Conservation (phyloP, 2,888 invertebrate species). For the Polyommatus iphigenia region DNA sequence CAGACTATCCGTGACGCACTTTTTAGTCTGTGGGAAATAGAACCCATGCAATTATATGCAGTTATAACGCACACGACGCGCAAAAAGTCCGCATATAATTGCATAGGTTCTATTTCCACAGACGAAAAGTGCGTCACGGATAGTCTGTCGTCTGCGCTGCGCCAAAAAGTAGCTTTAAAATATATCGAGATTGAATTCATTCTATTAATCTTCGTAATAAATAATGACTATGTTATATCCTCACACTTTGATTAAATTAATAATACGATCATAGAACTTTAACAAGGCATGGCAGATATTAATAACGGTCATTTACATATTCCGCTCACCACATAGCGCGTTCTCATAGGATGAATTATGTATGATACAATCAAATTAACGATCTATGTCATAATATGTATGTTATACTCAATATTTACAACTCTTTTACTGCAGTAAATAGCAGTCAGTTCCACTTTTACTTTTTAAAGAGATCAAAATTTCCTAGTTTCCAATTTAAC, state of each 20-base stretch:
- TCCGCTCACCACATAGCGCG: background rate
- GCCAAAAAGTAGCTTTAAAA: too few relatives aligned
- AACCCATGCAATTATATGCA: too few relatives aligned
- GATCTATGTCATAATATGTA: background rate
- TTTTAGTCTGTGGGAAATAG: too few relatives aligned
- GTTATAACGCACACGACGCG: too few relatives aligned
- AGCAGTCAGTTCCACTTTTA: background rate
- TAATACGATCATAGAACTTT: background rate
- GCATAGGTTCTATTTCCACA: too few relatives aligned
- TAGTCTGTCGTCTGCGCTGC: too few relatives aligned
- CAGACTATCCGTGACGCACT: too few relatives aligned
- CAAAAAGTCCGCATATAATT: too few relatives aligned
- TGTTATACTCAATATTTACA: background rate
- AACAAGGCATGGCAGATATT: conserved; percentile 3
- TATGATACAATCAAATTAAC: conserved; percentile 11
- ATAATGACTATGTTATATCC: background rate
- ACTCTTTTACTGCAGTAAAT: background rate
- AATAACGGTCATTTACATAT: conserved; percentile 15
- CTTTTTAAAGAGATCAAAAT: too few relatives aligned
- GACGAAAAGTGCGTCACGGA: too few relatives aligned
- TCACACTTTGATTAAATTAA: background rate
- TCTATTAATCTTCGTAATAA: background rate
- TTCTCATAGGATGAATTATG: conserved; percentile 10
- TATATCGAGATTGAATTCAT: too few relatives aligned
- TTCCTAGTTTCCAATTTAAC: too few relatives aligned